phyloP scores from a whole-genome alignment of 2,113 vertebrate genomes.

The Prinia subflava region DNA sequence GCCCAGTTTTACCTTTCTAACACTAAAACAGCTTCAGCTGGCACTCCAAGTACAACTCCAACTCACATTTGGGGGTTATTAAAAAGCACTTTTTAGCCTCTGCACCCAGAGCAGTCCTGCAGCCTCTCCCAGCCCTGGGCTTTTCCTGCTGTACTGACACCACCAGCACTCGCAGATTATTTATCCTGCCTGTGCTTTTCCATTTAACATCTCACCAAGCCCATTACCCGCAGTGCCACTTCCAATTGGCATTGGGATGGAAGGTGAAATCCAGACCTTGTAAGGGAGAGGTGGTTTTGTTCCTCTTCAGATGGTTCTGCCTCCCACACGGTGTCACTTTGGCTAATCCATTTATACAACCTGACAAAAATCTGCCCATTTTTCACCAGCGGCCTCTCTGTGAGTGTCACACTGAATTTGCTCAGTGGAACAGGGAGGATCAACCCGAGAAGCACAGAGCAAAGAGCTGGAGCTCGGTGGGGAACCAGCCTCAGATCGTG shows the following conservation, averaged over 20 bases:
- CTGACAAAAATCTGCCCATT: conserved; percentile 50
- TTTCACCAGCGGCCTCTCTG: neutral
- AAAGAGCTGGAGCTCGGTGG: neutral
- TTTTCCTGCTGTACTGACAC: neutral
- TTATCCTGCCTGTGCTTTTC: conserved; percentile 8
- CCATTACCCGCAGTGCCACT: conserved; percentile 55
- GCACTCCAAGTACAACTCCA: neutral
- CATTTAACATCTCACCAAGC: conserved; percentile 47
- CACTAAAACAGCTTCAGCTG: neutral
- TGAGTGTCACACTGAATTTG: conserved; percentile 53
- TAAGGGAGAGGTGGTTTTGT: conserved; percentile 53
- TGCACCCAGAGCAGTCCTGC: neutral
- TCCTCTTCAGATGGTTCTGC: conserved; percentile 46
- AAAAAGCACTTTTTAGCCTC: neutral
- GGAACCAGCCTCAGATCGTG: neutral
- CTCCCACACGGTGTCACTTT: conserved; percentile 32
- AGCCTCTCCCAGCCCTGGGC: neutral
- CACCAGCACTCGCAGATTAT: neutral
- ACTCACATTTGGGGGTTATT: neutral
- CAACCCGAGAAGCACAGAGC: neutral
- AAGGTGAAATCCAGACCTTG: conserved; percentile 55
- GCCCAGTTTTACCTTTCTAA: neutral
- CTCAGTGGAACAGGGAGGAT: neutral
- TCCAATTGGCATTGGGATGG: conserved; percentile 35
- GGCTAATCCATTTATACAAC: conserved; percentile 61